Conservation (phyloP, 2,113 vertebrate genomes). For the Piliocolobus tephrosceles region DNA sequence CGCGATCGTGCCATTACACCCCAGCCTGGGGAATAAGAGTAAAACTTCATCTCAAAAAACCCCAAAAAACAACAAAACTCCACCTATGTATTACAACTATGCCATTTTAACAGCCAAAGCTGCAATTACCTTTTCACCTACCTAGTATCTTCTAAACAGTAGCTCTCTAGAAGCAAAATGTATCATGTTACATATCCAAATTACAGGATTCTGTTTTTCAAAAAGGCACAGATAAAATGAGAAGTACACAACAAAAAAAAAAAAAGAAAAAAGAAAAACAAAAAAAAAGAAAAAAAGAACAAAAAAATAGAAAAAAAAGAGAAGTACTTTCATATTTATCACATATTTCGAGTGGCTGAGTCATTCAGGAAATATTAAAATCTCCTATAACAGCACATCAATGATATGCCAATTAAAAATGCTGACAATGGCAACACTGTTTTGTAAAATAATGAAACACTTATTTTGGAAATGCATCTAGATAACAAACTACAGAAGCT, state of each 20-base stretch:
- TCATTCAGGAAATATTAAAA: conserved; percentile 69
- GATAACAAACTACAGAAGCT: neutral
- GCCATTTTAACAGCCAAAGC: too few relatives aligned
- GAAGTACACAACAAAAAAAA: neutral
- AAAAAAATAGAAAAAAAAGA: neutral
- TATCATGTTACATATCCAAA: conserved; percentile 64
- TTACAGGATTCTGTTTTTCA: conserved; percentile 75
- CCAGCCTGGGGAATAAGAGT: too few relatives aligned
- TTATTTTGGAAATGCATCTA: conserved; percentile 25
- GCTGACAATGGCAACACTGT: conserved; percentile 73
- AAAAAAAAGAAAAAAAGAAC: too few relatives aligned
- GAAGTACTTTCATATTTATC: conserved; percentile 71
- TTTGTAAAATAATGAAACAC: conserved; percentile 60
- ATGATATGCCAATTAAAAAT: conserved; percentile 77
- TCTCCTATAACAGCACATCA: conserved; percentile 67
- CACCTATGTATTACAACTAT: too few relatives aligned
- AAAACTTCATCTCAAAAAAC: too few relatives aligned
- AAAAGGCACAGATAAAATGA: conserved; percentile 69
- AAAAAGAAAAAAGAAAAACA: too few relatives aligned
- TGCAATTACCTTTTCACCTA: too few relatives aligned
- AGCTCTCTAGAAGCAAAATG: conserved; percentile 70
- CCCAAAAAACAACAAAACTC: too few relatives aligned
- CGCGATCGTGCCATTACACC: too few relatives aligned
- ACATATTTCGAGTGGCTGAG: conserved; percentile 45
- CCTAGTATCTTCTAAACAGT: conserved; percentile 37